Evolutionary conservation across 2,113 vertebrate genomes (phyloP), one percentile per base, ranked within the genome.

Genomic region (Telmatochromis sp.): DNA sequence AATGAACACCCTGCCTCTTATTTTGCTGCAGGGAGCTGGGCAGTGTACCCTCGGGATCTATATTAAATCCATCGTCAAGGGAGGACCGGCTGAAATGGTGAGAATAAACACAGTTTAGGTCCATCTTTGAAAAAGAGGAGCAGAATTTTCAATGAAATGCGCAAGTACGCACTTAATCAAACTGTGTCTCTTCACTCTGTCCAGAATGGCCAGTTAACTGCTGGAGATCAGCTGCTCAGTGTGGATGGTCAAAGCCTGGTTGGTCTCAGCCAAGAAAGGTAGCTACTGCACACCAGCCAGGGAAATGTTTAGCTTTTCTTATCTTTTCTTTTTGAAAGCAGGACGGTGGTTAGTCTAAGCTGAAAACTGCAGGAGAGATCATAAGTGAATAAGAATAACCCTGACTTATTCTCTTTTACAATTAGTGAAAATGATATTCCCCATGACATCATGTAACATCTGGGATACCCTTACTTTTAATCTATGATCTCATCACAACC

Each of bases 261-360:
- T 28, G 98, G 97, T 26, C 95, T 99, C 80, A 97, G 97, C 86
- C 98, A 99, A 91, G 98, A 99, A 93, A 98, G 98, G 98, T 99
- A 96, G 55, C 14, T 68, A 37, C 63, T 7, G 63, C 14, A 19
- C 33, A 21, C 54, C 21, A 65, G 28, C 13, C 15, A 53, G 45
- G 26, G 73, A 78, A n/a, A 78, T 28, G 73, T 51, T 51, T 33
- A 51, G 23, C 42, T 28, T 1, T 17, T 47, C n/a, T 28, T 47
- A 75, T 47, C 26, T 8, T 49, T 78, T 49, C 15, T 49, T 49
- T 78, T 49, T 31, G 4, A 2, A 49, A 78, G 73, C 42, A 78
- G 10, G 6, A 31, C 3, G 0, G 45, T 11, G 23, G 15, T 78
- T 78, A 28, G 15, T 31, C 15, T 49, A 49, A 28, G 28, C 26